phyloP scores from a whole-genome alignment of 2,113 vertebrate species.

The Vulpes ferrilata region DNA sequence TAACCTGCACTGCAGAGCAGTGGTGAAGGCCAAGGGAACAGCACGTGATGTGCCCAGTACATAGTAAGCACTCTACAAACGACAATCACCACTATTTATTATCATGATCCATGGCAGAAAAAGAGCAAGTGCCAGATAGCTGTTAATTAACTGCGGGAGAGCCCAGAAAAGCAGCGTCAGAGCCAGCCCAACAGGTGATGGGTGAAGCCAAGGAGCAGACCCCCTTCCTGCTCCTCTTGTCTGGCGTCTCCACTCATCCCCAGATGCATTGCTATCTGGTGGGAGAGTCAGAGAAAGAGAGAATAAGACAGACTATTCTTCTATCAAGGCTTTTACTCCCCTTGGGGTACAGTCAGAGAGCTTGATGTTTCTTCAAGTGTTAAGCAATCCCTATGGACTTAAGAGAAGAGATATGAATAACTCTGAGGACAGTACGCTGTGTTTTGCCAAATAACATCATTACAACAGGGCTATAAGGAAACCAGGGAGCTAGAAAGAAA shows the following conservation, averaged over 20 bases:
- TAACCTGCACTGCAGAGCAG: neutral
- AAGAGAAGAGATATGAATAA: slow-evolving; percentile 21
- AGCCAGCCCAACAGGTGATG: neutral
- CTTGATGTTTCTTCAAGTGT: slow-evolving; percentile 41
- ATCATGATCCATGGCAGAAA: neutral
- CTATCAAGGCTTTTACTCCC: neutral
- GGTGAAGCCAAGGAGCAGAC: neutral
- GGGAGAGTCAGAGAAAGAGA: neutral
- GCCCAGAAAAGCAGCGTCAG: neutral
- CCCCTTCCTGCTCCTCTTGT: neutral
- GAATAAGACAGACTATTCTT: neutral
- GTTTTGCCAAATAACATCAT: slow-evolving; percentile 65
- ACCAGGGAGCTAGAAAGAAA: slow-evolving; percentile 53
- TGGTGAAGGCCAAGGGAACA: neutral
- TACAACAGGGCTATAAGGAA: slow-evolving; percentile 49
- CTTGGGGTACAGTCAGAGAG: slow-evolving; percentile 14
- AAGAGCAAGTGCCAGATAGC: neutral
- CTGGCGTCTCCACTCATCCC: neutral
- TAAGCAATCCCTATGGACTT: slow-evolving; percentile 16
- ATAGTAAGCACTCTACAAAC: neutral
- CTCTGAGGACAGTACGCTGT: slow-evolving; percentile 25
- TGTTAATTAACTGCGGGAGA: neutral
- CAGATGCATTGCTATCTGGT: neutral
- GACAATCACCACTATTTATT: neutral
- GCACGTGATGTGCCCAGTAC: rapidly evolving